Evolutionary conservation across 2,797 vertebrate genomes (phyloP).

Genomic region (Eremophila alpestris): DNA sequence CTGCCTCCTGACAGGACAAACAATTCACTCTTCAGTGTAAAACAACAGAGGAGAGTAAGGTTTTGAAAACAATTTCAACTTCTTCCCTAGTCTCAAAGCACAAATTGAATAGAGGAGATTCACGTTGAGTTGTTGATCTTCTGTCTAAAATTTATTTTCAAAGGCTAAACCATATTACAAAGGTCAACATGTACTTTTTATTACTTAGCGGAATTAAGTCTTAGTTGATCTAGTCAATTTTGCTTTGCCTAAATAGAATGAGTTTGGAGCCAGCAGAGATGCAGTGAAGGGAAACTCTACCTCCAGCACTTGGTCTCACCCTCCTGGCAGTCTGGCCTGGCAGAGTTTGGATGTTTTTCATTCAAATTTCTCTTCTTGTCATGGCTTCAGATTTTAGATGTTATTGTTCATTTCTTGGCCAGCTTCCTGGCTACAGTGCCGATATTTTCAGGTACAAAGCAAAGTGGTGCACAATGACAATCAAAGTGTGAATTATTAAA

Average conservation of each 20-base stretch:
- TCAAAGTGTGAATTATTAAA: constrained; percentile 42
- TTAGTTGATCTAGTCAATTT: not conserved
- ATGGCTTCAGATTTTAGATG: not conserved
- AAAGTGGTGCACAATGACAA: not conserved
- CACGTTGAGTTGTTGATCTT: not conserved
- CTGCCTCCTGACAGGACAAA: not conserved
- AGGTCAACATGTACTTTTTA: not conserved
- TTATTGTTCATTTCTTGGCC: not conserved
- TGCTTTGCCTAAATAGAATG: not conserved
- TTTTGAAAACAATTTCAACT: not conserved
- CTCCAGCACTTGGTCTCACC: not conserved
- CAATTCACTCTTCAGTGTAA: not conserved
- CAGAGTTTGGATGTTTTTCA: not conserved
- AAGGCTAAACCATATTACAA: not conserved
- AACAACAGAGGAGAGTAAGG: not conserved
- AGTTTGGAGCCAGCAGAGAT: not conserved
- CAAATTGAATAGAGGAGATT: not conserved
- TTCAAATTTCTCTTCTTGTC: not conserved
- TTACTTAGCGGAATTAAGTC: not conserved
- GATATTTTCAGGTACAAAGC: constrained; percentile 1
- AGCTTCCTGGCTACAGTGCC: not conserved
- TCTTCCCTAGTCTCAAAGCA: not conserved
- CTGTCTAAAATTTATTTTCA: not conserved
- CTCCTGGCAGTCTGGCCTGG: not conserved
- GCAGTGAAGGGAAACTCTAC: not conserved